Evolutionary conservation across 2,797 vertebrate genomes (phyloP).

Genomic region (Trachops cirrhosus): DNA sequence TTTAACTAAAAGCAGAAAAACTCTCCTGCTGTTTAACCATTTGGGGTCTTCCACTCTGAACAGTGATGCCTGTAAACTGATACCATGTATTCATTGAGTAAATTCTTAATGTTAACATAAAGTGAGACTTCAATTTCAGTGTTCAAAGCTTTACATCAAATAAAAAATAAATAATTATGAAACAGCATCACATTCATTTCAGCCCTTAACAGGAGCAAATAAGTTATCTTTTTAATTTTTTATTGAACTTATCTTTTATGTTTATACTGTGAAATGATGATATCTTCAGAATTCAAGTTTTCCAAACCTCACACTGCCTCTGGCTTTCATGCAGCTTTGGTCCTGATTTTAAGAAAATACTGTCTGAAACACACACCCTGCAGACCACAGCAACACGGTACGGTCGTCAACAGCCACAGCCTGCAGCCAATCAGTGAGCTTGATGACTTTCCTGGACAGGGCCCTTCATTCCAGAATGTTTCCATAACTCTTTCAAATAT

Average conservation of each 20-base stretch:
- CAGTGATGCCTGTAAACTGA: constrained; percentile 75
- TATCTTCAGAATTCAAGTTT: constrained; percentile 17
- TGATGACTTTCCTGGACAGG: neutral
- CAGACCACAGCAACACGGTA: neutral
- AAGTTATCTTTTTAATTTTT: neutral
- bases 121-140: constrained; percentile 78
- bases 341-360: neutral
- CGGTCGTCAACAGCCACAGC: neutral
- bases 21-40: constrained; percentile 82
- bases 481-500: constrained; percentile 10
- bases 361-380: neutral
- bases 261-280: constrained; percentile 1
- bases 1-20: constrained; percentile 85
- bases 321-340: neutral
- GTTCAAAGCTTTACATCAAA: constrained; percentile 51
- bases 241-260: neutral
- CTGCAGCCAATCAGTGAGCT: neutral
- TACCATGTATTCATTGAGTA: constrained; percentile 70
- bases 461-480: neutral
- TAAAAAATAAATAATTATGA: constrained; percentile 11
- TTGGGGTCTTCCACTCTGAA: constrained; percentile 73
- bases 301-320: neutral
- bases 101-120: constrained; percentile 69
- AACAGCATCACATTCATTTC: neutral
- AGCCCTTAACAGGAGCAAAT: neutral